Conservation (phyloP, 1,140 invertebrate genomes). For the Helicoverpa armigera region DNA sequence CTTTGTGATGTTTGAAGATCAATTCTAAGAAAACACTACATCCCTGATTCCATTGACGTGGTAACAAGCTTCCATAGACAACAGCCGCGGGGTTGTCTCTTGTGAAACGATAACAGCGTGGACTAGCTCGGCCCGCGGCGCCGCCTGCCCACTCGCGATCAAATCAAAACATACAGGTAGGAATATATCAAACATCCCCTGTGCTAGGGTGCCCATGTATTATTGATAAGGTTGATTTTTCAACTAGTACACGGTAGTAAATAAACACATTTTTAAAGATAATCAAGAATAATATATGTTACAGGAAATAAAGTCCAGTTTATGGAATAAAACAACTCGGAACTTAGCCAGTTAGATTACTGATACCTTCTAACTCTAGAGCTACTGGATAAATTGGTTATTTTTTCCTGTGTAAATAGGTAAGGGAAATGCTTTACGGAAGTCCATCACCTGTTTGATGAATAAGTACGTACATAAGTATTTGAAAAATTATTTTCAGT, state of each 20-base stretch:
- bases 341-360: too few species aligned
- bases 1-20: neutral
- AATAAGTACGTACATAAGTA: too few species aligned
- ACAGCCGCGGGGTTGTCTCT: constrained; percentile 26
- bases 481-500: too few species aligned
- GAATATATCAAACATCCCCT: constrained; percentile 69
- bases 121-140: constrained; percentile 6
- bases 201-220: constrained; percentile 23
- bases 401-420: neutral
- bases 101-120: constrained; percentile 14
- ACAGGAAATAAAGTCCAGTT: too few species aligned
- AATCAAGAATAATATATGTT: too few species aligned
- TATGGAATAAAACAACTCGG: too few species aligned
- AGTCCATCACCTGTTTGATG: too few species aligned
- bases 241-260: too few species aligned
- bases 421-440: too few species aligned
- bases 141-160: constrained; percentile 34
- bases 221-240: neutral
- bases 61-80: constrained; percentile 10
- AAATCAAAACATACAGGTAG: constrained; percentile 80
- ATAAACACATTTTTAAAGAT: too few species aligned
- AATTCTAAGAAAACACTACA: constrained; percentile 9
- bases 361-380: neutral
- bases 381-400: neutral
- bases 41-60: constrained; percentile 21